Percentiles rank a stretch among this genome's conserved stretches.
phyloP scores from a whole-genome alignment of 2,113 vertebrate genomes.

The Hoplias malabaricus region DNA sequence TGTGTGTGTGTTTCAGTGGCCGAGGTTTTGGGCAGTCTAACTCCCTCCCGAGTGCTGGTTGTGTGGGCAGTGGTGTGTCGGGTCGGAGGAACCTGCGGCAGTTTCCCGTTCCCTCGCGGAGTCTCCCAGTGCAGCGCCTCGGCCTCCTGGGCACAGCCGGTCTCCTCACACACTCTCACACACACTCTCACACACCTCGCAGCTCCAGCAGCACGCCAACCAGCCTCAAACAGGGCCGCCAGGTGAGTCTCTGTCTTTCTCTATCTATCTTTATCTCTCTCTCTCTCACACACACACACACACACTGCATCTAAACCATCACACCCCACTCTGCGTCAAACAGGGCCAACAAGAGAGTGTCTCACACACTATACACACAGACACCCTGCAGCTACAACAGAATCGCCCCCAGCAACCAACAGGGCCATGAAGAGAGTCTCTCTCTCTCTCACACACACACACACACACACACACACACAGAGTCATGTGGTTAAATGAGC shows the following conservation, averaged over 20 bases:
- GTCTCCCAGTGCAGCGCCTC: slow-evolving; percentile 85
- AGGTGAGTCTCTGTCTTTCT: slow-evolving; percentile 74
- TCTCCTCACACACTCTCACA: slow-evolving; percentile 83
- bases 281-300: slow-evolving; percentile 11
- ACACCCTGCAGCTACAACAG: not conserved
- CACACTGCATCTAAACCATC: not conserved
- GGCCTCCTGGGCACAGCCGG: slow-evolving; percentile 85
- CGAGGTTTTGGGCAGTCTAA: slow-evolving; percentile 94
- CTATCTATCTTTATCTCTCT: slow-evolving; percentile 13
- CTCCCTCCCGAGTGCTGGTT: slow-evolving; percentile 88
- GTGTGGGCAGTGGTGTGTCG: slow-evolving; percentile 81
- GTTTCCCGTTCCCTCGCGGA: slow-evolving; percentile 94
- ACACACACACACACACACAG: too few species aligned
- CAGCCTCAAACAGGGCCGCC: slow-evolving; percentile 90
- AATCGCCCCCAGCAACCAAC: too few species aligned
- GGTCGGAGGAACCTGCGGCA: slow-evolving; percentile 88
- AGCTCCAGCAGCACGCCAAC: slow-evolving; percentile 84
- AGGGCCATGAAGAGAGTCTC: too few species aligned
- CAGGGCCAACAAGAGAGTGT: slow-evolving; percentile 40
- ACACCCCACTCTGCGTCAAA: not conserved
- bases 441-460: too few species aligned
- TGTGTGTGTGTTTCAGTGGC: slow-evolving; percentile 57
- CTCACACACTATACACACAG: not conserved
- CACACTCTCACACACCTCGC: slow-evolving; percentile 84
- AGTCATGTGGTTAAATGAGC: too few species aligned